Percentiles rank a stretch among this genome's conserved stretches.
Evolutionary conservation across 2,888 invertebrate genomes (phyloP).

Genomic region (Zootermopsis nevadensis): DNA sequence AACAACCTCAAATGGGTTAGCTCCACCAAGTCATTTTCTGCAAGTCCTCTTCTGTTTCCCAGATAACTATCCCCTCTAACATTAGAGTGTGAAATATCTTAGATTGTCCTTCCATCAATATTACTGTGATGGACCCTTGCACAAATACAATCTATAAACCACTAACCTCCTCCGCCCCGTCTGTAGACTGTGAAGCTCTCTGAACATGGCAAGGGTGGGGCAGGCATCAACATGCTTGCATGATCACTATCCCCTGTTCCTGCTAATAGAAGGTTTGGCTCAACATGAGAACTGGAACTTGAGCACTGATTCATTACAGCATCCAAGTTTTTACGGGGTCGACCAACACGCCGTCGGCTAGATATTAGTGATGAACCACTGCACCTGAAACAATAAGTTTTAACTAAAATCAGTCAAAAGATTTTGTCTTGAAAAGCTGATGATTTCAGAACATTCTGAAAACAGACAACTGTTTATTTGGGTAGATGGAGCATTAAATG

Average conservation of each 20-base stretch:
- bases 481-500: too few relatives aligned
- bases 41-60: too few relatives aligned
- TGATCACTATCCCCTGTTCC: background rate
- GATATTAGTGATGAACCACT: constrained; percentile 44
- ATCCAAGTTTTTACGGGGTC: constrained; percentile 56
- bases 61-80: too few relatives aligned
- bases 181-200: constrained; percentile 67
- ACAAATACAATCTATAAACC: too few relatives aligned
- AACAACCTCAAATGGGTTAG: too few relatives aligned
- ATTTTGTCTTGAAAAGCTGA: too few relatives aligned
- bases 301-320: constrained; percentile 37
- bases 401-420: background rate
- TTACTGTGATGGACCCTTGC: too few relatives aligned
- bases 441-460: too few relatives aligned
- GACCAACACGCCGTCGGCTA: constrained; percentile 55
- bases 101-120: too few relatives aligned
- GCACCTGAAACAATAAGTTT: constrained; percentile 1
- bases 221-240: constrained; percentile 46
- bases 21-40: too few relatives aligned
- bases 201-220: constrained; percentile 54
- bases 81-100: too few relatives aligned
- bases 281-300: background rate
- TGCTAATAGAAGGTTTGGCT: constrained; percentile 16
- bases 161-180: constrained; percentile 57
- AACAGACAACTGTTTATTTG: too few relatives aligned